phyloP scores from a whole-genome alignment of 2,797 vertebrate species.

The Botia almorhae region DNA sequence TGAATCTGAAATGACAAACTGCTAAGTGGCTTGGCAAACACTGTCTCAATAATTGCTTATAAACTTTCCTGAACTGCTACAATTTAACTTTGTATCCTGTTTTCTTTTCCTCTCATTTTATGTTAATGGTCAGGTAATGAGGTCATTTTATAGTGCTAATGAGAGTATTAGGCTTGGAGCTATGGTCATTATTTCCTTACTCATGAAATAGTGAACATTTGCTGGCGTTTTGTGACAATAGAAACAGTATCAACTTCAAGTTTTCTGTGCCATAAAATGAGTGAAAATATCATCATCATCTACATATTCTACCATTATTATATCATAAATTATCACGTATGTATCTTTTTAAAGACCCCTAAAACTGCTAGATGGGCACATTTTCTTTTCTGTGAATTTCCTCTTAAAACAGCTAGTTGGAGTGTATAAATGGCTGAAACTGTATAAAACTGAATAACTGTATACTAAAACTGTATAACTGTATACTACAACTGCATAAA shows the following conservation, averaged over 20 bases:
- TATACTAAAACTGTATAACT: too few relatives aligned
- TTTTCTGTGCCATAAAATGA: slow-evolving; percentile 1
- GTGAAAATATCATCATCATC: too few relatives aligned
- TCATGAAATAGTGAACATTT: slow-evolving; percentile 2
- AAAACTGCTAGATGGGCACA: too few relatives aligned
- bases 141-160: not conserved
- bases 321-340: too few relatives aligned
- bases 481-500: too few relatives aligned
- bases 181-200: not conserved
- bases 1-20: not conserved
- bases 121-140: slow-evolving; percentile 4
- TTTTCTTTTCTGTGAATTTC: too few relatives aligned
- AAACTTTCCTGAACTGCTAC: not conserved
- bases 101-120: slow-evolving; percentile 3
- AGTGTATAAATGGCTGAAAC: too few relatives aligned
- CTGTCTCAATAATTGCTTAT: not conserved
- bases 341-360: too few relatives aligned
- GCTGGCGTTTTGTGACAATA: not conserved
- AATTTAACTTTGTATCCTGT: not conserved
- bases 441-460: too few relatives aligned
- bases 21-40: not conserved
- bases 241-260: not conserved
- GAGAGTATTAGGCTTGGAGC: not conserved
- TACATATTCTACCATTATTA: too few relatives aligned
- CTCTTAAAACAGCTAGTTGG: too few relatives aligned